A percentile compares a stretch with the other conserved stretches of the same genome.
These are phyloP conservation scores for Leptatherina wallacei DNA, from an alignment of 2,797 vertebrate genomes.

Conservation along the genomic window DNA sequence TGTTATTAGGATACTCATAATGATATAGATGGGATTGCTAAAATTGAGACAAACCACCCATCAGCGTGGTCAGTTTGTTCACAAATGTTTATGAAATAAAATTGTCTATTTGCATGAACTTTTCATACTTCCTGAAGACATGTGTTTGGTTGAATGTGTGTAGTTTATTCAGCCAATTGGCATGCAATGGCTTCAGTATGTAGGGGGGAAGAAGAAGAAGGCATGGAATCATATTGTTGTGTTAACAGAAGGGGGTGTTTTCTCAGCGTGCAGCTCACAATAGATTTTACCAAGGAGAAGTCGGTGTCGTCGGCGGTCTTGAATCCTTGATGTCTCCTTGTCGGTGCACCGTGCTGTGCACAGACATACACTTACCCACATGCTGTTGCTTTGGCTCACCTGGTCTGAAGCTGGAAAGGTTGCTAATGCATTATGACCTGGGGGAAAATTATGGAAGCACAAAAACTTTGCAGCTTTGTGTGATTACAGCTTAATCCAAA, in stretches of 20 bases:
- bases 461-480: neutral
- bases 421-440: slow-evolving; percentile 21
- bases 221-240: slow-evolving; percentile 61
- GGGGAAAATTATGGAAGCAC: neutral
- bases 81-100: neutral
- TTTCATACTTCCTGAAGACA: neutral
- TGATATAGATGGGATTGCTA: neutral
- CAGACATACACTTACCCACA: slow-evolving; percentile 43
- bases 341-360: slow-evolving; percentile 43
- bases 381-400: slow-evolving; percentile 48
- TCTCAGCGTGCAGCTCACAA: slow-evolving; percentile 59
- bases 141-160: slow-evolving; percentile 5
- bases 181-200: slow-evolving; percentile 44
- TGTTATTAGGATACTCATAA: neutral
- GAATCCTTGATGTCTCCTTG: slow-evolving; percentile 38
- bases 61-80: too few species aligned
- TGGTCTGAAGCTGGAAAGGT: slow-evolving; percentile 28
- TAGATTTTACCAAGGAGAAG: slow-evolving; percentile 58
- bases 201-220: slow-evolving; percentile 24
- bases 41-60: neutral
- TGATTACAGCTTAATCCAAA: neutral
- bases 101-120: neutral
- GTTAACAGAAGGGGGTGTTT: slow-evolving; percentile 62
- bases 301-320: slow-evolving; percentile 24
- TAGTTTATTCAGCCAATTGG: slow-evolving; percentile 34